phyloP scores from a whole-genome alignment of 53 echinoderm and acorn worm genomes.

The Crossaster papposus region DNA sequence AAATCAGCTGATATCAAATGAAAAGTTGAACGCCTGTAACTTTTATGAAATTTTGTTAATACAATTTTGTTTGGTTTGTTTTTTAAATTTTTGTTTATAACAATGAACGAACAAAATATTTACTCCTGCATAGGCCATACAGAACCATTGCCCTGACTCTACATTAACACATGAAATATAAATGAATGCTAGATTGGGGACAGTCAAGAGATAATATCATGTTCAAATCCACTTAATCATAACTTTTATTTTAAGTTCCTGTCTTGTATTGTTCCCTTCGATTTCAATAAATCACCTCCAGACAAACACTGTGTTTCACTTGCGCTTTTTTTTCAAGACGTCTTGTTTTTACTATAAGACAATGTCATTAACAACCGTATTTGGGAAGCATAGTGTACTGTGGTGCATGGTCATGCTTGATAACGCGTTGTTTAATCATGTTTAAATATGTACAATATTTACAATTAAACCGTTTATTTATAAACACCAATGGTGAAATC shows the following conservation, averaged over 20 bases:
- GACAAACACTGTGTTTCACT: constrained; percentile 18
- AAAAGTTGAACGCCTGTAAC: too few species aligned
- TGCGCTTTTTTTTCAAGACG: not conserved
- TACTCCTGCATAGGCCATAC: too few species aligned
- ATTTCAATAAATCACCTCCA: not conserved
- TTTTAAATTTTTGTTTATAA: too few species aligned
- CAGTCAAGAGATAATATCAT: not conserved
- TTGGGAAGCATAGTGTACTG: constrained; percentile 7
- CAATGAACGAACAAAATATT: too few species aligned
- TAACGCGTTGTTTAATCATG: not conserved
- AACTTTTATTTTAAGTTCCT: not conserved
- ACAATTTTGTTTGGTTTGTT: too few species aligned
- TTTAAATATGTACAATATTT: constrained; percentile 42
- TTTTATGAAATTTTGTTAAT: too few species aligned
- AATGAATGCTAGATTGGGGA: too few species aligned
- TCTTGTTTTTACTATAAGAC: not conserved
- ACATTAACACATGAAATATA: too few species aligned
- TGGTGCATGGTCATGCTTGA: not conserved
- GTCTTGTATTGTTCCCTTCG: not conserved
- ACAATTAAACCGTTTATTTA: too few species aligned
- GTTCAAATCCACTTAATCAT: not conserved
- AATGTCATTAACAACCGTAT: not conserved
- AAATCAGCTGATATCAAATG: too few species aligned
- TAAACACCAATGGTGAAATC: not conserved
- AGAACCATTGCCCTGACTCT: too few species aligned